Evolutionary conservation across 2,797 vertebrate genomes (phyloP).

Genomic region (Pogoniulus pusillus): DNA sequence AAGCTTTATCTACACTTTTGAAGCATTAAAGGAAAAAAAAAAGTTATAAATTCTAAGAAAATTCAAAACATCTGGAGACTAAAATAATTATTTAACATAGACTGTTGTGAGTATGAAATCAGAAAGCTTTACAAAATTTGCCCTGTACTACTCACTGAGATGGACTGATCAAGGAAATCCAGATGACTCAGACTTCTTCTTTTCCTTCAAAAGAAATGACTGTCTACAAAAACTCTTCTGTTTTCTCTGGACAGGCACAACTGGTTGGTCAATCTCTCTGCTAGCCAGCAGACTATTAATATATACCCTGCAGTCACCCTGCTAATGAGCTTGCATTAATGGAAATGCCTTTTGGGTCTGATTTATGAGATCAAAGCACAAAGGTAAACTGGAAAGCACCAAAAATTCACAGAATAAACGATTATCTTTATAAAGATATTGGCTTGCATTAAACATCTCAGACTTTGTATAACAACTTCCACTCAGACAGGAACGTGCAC

Average conservation of each 20-base stretch:
- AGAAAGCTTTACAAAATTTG: neutral
- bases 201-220: neutral
- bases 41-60: neutral
- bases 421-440: neutral
- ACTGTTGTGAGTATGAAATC: neutral
- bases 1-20: neutral
- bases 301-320: neutral
- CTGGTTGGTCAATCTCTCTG: neutral
- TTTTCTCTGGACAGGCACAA: neutral
- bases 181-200: neutral
- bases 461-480: neutral
- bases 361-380: neutral
- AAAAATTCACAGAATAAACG: neutral
- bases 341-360: neutral
- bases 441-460: neutral
- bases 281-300: neutral
- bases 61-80: neutral
- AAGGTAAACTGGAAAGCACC: slow-evolving; percentile 35
- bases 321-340: neutral
- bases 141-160: slow-evolving; percentile 30
- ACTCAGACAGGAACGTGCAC: neutral
- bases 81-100: neutral
- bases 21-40: neutral
- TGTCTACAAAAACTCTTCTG: neutral
- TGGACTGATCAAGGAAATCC: slow-evolving; percentile 11